These are phyloP conservation scores for Nemurella pictetii DNA, from an alignment of 2,888 invertebrate genomes.

Conservation along the genomic window DNA sequence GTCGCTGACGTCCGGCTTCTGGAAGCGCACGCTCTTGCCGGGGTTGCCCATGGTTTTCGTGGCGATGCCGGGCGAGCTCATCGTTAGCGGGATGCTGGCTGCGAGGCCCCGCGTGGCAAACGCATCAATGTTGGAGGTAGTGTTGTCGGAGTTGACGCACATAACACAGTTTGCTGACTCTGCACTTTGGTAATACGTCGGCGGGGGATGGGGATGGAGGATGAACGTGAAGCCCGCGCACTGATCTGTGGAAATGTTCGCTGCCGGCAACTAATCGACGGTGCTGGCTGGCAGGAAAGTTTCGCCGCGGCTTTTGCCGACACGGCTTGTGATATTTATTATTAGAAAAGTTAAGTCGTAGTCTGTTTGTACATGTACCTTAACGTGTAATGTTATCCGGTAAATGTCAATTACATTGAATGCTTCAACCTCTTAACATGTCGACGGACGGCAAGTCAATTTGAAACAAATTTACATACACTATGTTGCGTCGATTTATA, in stretches of 20 bases:
- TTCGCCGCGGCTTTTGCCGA: not conserved
- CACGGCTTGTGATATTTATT: not conserved
- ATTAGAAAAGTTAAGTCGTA: not conserved
- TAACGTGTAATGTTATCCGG: not conserved
- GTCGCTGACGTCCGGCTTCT: constrained; percentile 32
- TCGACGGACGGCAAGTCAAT: constrained; percentile 23
- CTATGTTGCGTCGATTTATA: not conserved
- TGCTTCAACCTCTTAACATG: constrained; percentile 9
- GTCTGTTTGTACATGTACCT: not conserved
- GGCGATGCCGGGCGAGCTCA: not conserved
- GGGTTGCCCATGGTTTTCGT: constrained; percentile 7
- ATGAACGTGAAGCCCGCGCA: not conserved
- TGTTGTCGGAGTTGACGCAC: constrained; percentile 5
- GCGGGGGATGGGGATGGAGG: no score
- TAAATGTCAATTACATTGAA: constrained; percentile 25
- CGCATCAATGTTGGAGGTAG: not conserved
- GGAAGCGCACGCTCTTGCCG: constrained; percentile 5
- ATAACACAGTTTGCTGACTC: not conserved
- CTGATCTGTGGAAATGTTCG: not conserved
- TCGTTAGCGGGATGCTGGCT: not conserved
- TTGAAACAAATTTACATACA: constrained; percentile 29
- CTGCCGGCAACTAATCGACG: not conserved
- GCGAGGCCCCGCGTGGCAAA: not conserved
- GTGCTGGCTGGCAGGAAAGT: not conserved
- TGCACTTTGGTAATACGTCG: not conserved